A percentile compares a stretch with the other conserved stretches of the same genome.
Evolutionary conservation across 2,888 invertebrate species (phyloP).

Genomic region (Ptychoptera contaminata): DNA sequence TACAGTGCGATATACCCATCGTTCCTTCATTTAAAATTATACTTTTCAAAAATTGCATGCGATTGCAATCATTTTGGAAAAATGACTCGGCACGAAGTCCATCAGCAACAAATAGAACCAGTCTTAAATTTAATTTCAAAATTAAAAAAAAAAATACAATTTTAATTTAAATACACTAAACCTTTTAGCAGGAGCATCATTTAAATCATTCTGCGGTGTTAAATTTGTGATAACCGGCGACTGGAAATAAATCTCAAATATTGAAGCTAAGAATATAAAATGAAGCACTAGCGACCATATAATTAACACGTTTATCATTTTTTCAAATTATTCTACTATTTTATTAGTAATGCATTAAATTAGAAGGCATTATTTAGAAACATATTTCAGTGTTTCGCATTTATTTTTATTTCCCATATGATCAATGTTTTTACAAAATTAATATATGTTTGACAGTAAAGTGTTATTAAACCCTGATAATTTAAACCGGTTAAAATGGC

Average conservation of each 20-base stretch:
- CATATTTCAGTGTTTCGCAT: not conserved
- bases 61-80: conserved; percentile 28
- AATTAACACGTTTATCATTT: not conserved
- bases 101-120: conserved; percentile 83
- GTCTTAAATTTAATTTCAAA: conserved; percentile 26
- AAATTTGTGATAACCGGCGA: conserved; percentile 72
- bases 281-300: conserved; percentile 29
- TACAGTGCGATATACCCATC: conserved; percentile 71
- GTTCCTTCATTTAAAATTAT: conserved; percentile 20
- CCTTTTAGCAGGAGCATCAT: conserved; percentile 42
- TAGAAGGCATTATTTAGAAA: not conserved
- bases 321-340: not conserved
- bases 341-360: not conserved
- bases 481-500: too few species aligned
- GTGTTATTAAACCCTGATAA: not conserved
- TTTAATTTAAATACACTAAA: not conserved
- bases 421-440: not conserved
- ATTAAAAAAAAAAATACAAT: not conserved
- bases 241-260: conserved; percentile 87
- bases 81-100: conserved; percentile 82
- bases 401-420: not conserved
- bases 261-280: conserved; percentile 59
- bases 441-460: not conserved
- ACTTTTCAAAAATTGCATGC: conserved; percentile 20
- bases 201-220: conserved; percentile 33